Evolutionary conservation across 2,888 invertebrate genomes (phyloP), one percentile per base, ranked within the genome.

Genomic region (Calliscelio sp.): DNA sequence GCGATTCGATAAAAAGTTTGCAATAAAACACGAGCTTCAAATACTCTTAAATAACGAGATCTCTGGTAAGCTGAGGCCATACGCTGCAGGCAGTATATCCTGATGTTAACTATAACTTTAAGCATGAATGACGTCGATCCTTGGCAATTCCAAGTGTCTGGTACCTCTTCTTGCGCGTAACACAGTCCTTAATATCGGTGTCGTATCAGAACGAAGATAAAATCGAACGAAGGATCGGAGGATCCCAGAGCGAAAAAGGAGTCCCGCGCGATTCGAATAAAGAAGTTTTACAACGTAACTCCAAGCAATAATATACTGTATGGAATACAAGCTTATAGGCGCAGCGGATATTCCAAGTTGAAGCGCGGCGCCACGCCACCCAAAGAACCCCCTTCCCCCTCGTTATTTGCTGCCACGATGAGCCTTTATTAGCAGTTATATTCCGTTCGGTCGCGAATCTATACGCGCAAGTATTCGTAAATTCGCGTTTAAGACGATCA

Each of bases 391-490:
- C 89, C 89, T 90, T 91, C 90, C 91, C 89, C 89, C 90, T 91
- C 91, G 89, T 92, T 92, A 92, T 92, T 92, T 90, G 91, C 90
- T 89, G 91, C 90, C 90, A 91, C 90, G 91, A 88, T 91, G 91
- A 91, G 89, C 91, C 91, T 92, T 92, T 92, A 92, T 92, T 92
- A 91, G 91, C 91, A 92, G 91, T 92, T 92, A 92, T 91, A 91
- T 91, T 89, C 91, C 90, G 90, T 91, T 92, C 89, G 88, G 89
- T 89, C 89, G 91, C 89, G 90, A 93, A 93, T 92, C 93, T 92
- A 92, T 92, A 92, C 90, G 89, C 90, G 90, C 90, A 88, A 90
- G 90, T 90, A 91, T 91, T 88, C 92, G 91, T 93, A 92, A 93
- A 93, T 92, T 93, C 88, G 89, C 88, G 89, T 92, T 92, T 91